Base-by-base conservation (phyloP, 30 jellyfish, hydroid and myxozoan genomes). In the Calvadosia cruxmelitensis region DNA sequence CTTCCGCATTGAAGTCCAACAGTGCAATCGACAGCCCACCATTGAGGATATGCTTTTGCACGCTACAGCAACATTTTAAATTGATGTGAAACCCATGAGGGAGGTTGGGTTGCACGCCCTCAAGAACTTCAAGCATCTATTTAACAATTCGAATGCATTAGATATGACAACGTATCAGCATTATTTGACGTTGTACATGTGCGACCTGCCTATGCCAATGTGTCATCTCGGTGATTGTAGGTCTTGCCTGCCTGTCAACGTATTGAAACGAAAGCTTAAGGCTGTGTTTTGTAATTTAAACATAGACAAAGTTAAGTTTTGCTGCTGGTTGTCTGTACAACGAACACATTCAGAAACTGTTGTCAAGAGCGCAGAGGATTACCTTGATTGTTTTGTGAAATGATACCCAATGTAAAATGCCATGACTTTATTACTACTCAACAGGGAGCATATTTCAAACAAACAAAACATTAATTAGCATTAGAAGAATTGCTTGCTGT, bases 21-120 rank as follows among this genome's bases (percentile, higher is more conserved):
- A n/a, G n/a, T n/a, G n/a, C n/a, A n/a, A n/a, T n/a, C n/a, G n/a
- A n/a, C n/a, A n/a, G n/a, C n/a, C n/a, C n/a, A n/a, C n/a, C n/a
- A n/a, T n/a, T n/a, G n/a, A 71, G 85, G 0, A 94, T 85, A 3
- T 84, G 93, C n/a, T n/a, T 70, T 26, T 85, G 95, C 77, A 64
- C 84, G 3, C 35, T 73, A 13, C 95, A 85, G 71, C 95, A 85
- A 57, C 78, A 78, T 53, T 27, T 70, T 12, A 52, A 24, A 31
- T 74, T 85, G 75, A 50, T 78, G 74, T n/a, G n/a, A n/a, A n/a
- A n/a, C n/a, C n/a, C n/a, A 48, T 83, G 30, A 36, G 35, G 31
- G 76, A 82, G 1, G 20, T 69, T 3, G 66, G 26, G n/a, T n/a
- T n/a, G n/a, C n/a, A n/a, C n/a, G n/a, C n/a, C n/a, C 23, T 66